Evolutionary conservation across 2,888 invertebrate genomes (phyloP).

Genomic region (Eudasyphora cyanicolor): DNA sequence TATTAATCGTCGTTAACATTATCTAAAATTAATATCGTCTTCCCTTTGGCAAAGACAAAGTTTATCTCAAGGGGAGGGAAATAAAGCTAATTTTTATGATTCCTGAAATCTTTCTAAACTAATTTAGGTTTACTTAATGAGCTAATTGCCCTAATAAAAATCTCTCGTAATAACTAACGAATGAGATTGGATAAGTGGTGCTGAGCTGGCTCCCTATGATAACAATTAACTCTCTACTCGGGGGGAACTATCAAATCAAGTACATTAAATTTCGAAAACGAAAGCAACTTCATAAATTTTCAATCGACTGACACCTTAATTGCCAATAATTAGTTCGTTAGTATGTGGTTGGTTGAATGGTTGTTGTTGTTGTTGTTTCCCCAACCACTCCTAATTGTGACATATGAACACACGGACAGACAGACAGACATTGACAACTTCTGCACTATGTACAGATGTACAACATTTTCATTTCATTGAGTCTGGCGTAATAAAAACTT

Average conservation of each 20-base stretch:
- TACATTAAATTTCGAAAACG: constrained; percentile 33
- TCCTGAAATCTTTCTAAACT: constrained; percentile 10
- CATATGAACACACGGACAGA: constrained; percentile 38
- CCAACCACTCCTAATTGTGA: constrained; percentile 9
- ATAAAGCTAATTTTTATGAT: constrained; percentile 18
- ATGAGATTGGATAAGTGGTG: neutral
- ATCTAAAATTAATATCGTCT: too few species aligned
- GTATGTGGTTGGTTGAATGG: neutral
- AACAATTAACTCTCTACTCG: neutral
- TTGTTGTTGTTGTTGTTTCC: neutral
- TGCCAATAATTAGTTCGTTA: constrained; percentile 63
- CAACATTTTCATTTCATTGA: constrained; percentile 49
- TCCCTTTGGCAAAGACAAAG: neutral
- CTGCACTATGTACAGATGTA: constrained; percentile 35
- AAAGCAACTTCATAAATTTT: constrained; percentile 63
- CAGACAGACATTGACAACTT: neutral
- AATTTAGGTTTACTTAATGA: constrained; percentile 9
- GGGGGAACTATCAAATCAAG: neutral
- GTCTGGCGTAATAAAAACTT: constrained; percentile 16
- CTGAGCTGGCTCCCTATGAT: neutral
- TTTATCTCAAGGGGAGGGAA: neutral
- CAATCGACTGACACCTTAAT: constrained; percentile 65
- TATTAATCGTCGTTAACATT: neutral
- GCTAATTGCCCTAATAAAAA: constrained; percentile 24
- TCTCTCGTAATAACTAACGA: constrained; percentile 20